Conservation (phyloP, 2,113 vertebrate genomes). For the Siniperca chuatsi region DNA sequence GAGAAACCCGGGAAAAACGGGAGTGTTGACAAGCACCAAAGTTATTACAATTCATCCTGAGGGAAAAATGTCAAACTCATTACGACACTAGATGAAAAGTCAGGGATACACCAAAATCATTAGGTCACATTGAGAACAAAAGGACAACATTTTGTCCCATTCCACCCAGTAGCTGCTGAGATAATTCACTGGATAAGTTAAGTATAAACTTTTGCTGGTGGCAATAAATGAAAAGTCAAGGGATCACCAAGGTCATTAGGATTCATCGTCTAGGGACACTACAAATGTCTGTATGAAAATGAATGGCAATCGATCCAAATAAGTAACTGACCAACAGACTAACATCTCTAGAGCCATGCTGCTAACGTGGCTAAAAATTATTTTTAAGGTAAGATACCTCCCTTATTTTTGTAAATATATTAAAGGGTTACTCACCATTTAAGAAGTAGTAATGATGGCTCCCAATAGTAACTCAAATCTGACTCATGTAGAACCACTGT, state of each 20-base stretch:
- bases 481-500: constrained; percentile 10
- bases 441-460: constrained; percentile 20
- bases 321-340: background rate
- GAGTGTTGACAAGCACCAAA: too few relatives aligned
- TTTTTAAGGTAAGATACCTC: background rate
- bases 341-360: background rate
- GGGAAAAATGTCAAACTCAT: background rate
- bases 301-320: background rate
- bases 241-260: background rate
- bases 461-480: constrained; percentile 2
- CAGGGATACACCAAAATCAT: background rate
- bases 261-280: background rate
- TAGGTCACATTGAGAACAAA: background rate
- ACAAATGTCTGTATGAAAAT: background rate
- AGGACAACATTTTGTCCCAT: background rate
- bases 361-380: background rate
- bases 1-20: too few relatives aligned
- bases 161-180: background rate
- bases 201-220: background rate
- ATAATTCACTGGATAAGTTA: background rate
- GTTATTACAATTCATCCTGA: too few relatives aligned
- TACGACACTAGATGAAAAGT: background rate
- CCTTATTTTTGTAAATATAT: background rate
- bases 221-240: background rate
- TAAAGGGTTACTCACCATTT: background rate